Evolutionary conservation across 2,797 vertebrate genomes (phyloP).

Genomic region (Melopsittacus undulatus): DNA sequence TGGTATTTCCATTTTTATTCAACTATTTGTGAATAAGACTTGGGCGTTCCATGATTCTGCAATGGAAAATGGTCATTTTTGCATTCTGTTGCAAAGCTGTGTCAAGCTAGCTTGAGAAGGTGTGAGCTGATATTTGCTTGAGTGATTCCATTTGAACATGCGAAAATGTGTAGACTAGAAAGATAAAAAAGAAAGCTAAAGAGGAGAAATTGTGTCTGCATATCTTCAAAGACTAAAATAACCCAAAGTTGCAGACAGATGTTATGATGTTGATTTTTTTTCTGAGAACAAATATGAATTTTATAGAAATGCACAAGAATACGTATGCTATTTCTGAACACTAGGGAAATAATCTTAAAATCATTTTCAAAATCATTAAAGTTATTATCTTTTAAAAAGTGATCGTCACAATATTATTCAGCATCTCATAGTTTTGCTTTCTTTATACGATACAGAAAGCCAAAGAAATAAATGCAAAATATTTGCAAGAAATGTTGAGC

Average conservation of each 20-base stretch:
- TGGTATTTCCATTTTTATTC: not conserved
- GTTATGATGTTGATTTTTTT: not conserved
- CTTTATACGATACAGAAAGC: slow-evolving; percentile 12
- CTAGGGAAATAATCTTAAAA: not conserved
- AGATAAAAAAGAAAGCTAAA: not conserved
- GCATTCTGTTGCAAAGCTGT: not conserved
- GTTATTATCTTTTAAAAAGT: not conserved
- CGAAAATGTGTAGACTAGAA: not conserved
- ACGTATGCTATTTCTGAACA: not conserved
- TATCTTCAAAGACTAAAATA: not conserved
- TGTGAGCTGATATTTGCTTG: not conserved
- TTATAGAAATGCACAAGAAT: not conserved
- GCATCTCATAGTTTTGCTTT: slow-evolving; percentile 14
- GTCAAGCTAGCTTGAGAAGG: not conserved
- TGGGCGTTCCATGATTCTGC: not conserved
- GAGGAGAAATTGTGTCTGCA: not conserved
- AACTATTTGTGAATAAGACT: not conserved
- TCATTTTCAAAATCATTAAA: not conserved
- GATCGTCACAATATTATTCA: not conserved
- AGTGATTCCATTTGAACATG: not conserved
- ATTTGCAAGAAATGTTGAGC: not conserved
- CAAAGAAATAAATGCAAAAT: slow-evolving; percentile 37
- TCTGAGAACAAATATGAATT: not conserved
- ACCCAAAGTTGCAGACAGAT: not conserved
- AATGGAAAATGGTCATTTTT: not conserved